Percentiles rank a stretch among this genome's conserved stretches.
Conservation (phyloP, 2,888 invertebrate species). For the Dicyrtomina minuta region DNA sequence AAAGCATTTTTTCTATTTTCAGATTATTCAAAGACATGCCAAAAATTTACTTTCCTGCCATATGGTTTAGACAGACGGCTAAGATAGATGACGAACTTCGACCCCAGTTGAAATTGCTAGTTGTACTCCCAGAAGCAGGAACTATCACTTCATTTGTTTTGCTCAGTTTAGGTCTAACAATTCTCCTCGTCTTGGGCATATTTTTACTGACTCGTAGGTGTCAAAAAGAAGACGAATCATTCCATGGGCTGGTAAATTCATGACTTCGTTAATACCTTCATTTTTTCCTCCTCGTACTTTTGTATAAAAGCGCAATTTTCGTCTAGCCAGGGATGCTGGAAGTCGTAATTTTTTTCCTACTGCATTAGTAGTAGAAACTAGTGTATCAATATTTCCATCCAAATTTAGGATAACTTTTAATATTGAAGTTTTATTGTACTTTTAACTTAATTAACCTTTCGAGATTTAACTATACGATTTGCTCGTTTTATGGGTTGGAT, state of each 20-base stretch:
- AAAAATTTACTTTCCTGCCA: conserved; percentile 66
- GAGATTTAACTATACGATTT: no score
- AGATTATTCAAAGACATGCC: conserved; percentile 64
- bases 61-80: conserved; percentile 75
- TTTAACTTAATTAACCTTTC: no score
- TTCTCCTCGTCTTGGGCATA: conserved; percentile 56
- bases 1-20: conserved; percentile 51
- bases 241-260: conserved; percentile 30
- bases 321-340: neutral
- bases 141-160: conserved; percentile 63
- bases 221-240: conserved; percentile 48
- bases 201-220: conserved; percentile 54
- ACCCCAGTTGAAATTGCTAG: conserved; percentile 60
- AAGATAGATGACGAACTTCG: conserved; percentile 64
- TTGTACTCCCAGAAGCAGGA: conserved; percentile 62
- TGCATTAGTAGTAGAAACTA: neutral
- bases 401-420: neutral
- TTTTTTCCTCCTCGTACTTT: no score
- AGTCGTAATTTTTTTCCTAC: neutral
- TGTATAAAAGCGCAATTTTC: neutral
- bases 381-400: neutral
- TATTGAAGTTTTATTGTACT: no score
- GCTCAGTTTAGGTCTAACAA: conserved; percentile 58
- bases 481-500: no score
- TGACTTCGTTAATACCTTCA: no score